Base-by-base conservation (phyloP, 1,140 invertebrate species). In the Acromyrmex charruanus region DNA sequence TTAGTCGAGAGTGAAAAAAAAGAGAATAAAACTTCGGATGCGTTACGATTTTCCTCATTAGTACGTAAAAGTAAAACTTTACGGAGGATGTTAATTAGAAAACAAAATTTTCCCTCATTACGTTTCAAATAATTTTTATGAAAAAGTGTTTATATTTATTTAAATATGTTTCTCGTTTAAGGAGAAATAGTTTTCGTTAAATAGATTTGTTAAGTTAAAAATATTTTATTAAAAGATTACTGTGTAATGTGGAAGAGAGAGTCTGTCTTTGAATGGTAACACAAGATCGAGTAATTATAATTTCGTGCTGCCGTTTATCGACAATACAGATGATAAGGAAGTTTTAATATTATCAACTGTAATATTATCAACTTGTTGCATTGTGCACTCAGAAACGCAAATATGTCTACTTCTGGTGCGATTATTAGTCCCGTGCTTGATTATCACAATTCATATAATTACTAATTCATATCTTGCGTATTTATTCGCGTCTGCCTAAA, bases 281-380 rank as follows among this genome's bases (percentile, higher is more conserved):
- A 25, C 35, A 59, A 74, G 68, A 55, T 72, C 80, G 66, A 16
- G 35, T 39, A 72, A 82, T 81, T 69, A 69, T 21, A 16, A 80
- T 72, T 82, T 74, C 35, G 7, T 39, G 35, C 7, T 39, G 35
- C 6, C 10, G 18, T 72, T 82, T 72, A 49, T 72, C 31, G 39
- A 61, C 6, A n/a, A 59, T 53, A 79, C 6, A 31, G 35, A 2
- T 58, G 1, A 10, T 28, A 9, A 28, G 25, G 0, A 39, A 74
- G 53, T 82, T 72, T 72, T 25, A 55, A 25, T 25, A 25, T 25
- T 25, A 25, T 25, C 25, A 25, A 21, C 49, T 59, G 25, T 25
- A 55, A 25, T 25, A 25, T 25, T 25, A 25, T 25, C 25, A 25
- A 21, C 49, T 80, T 39, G n/a, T 72, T 72, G 14, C 25, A 61